phyloP scores from a whole-genome alignment of 2,888 invertebrate genomes.

The Phoenoteleia sp. region DNA sequence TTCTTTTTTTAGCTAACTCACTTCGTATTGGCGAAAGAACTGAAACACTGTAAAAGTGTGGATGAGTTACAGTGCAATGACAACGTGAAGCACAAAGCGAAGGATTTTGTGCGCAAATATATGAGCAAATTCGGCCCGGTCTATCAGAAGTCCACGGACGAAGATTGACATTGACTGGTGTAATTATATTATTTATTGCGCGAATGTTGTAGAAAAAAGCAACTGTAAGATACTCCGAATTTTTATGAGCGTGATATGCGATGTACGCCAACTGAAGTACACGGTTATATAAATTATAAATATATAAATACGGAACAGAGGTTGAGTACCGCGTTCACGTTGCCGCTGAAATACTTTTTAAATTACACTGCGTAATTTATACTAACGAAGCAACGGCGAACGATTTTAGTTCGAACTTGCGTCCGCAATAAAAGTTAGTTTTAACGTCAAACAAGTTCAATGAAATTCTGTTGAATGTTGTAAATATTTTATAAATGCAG shows the following conservation, averaged over 20 bases:
- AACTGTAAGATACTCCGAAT: conserved; percentile 58
- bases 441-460: no score
- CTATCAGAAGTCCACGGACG: conserved; percentile 91
- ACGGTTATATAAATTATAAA: background rate
- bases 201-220: conserved; percentile 60
- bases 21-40: conserved; percentile 97
- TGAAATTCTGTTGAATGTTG: no score
- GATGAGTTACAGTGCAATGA: conserved; percentile 96
- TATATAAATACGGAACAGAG: background rate
- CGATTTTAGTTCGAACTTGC: no score
- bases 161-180: conserved; percentile 84
- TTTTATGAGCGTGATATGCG: conserved; percentile 38
- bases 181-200: conserved; percentile 71
- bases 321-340: no score
- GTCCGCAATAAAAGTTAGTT: no score
- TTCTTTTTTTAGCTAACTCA: conserved; percentile 93
- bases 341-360: background rate
- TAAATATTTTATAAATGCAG: no score
- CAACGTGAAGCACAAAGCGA: conserved; percentile 97
- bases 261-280: conserved; percentile 23
- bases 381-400: no score
- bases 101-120: conserved; percentile 98
- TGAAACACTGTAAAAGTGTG: conserved; percentile 95
- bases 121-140: conserved; percentile 97
- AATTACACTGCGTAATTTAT: no score